Conservation (phyloP, 2,797 vertebrate genomes). For the Coilia nasus region DNA sequence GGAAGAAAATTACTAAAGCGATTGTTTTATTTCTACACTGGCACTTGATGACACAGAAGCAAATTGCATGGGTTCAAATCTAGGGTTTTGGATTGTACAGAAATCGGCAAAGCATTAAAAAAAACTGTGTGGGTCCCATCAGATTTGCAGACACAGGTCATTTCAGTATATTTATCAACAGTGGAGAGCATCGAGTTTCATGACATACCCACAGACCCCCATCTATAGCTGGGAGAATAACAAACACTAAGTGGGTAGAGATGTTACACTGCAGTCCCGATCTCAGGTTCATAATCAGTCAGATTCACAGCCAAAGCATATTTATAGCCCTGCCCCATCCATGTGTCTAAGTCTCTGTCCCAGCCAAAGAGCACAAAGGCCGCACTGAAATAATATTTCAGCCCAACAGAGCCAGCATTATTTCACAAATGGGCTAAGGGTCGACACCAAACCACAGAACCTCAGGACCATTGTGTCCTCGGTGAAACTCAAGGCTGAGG, state of each 20-base stretch:
- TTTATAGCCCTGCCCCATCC: background rate
- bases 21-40: background rate
- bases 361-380: conserved; percentile 2
- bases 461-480: background rate
- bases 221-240: background rate
- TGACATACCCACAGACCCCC: background rate
- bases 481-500: background rate
- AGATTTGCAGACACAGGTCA: background rate
- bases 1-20: background rate
- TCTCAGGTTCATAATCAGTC: background rate
- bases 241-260: background rate
- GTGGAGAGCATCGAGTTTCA: background rate
- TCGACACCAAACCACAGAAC: background rate
- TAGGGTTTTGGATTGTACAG: too few relatives aligned
- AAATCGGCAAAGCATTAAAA: background rate
- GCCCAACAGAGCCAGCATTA: background rate
- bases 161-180: background rate
- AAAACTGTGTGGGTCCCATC: background rate
- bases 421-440: background rate
- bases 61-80: background rate
- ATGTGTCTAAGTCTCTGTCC: background rate
- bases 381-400: background rate
- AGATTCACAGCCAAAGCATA: background rate
- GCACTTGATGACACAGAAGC: background rate
- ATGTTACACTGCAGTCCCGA: background rate